Conservation (phyloP, 2,797 vertebrate species). For the Orientallactaga sibirica region DNA sequence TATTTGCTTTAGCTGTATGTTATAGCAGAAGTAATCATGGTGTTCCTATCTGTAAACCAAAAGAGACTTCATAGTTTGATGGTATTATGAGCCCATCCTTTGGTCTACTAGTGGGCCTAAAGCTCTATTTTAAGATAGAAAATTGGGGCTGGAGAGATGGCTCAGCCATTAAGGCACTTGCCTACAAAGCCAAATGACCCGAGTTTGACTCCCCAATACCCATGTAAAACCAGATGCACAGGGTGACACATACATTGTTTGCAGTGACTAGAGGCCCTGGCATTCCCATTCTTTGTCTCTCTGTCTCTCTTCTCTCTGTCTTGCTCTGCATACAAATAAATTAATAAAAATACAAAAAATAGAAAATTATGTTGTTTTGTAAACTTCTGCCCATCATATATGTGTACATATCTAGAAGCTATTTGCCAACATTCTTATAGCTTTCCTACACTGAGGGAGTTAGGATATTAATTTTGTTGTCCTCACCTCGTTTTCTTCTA, state of each 20-base stretch:
- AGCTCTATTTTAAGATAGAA: neutral
- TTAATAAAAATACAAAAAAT: neutral
- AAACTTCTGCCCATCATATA: neutral
- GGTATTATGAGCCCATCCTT: neutral
- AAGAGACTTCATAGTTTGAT: neutral
- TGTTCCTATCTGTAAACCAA: neutral
- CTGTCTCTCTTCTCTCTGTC: too few relatives aligned
- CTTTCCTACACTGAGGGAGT: conserved; percentile 13
- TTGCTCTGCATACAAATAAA: too few relatives aligned
- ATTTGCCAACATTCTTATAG: neutral
- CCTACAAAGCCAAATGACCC: too few relatives aligned
- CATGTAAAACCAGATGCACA: too few relatives aligned
- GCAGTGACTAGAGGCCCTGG: too few relatives aligned
- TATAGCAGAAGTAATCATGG: neutral
- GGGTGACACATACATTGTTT: too few relatives aligned
- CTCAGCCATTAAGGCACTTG: too few relatives aligned
- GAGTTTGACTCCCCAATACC: too few relatives aligned
- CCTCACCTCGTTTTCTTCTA: neutral
- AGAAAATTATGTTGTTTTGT: neutral
- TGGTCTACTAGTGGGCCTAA: neutral
- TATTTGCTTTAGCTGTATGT: conserved; percentile 7
- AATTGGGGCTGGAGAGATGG: neutral
- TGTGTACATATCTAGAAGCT: neutral
- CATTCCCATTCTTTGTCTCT: too few relatives aligned
- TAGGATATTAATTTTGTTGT: conserved; percentile 30